Conservation (phyloP, 2,888 invertebrate genomes). For the Arctia plantaginis region DNA sequence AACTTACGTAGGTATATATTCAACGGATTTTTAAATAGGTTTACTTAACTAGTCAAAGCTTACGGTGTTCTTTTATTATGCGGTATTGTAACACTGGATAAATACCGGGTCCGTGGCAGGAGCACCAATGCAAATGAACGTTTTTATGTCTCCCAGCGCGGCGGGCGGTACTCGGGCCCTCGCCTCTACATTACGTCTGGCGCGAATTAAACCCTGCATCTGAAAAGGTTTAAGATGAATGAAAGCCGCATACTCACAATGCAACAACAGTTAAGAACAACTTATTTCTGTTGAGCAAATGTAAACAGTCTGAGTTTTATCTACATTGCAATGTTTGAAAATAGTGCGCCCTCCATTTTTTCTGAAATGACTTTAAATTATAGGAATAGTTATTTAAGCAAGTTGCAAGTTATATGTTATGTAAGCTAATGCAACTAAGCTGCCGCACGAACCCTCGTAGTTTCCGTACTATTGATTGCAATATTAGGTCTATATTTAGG, state of each 20-base stretch:
- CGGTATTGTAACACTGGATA: conserved; percentile 77
- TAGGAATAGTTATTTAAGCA: conserved; percentile 3
- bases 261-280: conserved; percentile 80
- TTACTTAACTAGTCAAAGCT: conserved; percentile 70
- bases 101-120: conserved; percentile 71
- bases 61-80: conserved; percentile 74
- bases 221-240: conserved; percentile 85
- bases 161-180: conserved; percentile 51
- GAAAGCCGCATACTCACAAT: conserved; percentile 75
- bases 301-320: conserved; percentile 77
- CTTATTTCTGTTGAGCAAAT: conserved; percentile 75
- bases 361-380: conserved; percentile 37
- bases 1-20: conserved; percentile 64
- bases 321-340: conserved; percentile 61
- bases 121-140: conserved; percentile 81
- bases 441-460: conserved; percentile 15
- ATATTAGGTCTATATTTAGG: conserved; percentile 57
- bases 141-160: conserved; percentile 73
- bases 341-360: conserved; percentile 48
- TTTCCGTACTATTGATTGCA: conserved; percentile 48
- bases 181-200: conserved; percentile 71
- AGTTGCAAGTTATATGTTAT: not conserved
- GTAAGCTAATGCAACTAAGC: not conserved
- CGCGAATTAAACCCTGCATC: conserved; percentile 78
- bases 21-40: conserved; percentile 71